Conservation (phyloP, 2,113 vertebrate genomes). For the Zootoca vivipara region DNA sequence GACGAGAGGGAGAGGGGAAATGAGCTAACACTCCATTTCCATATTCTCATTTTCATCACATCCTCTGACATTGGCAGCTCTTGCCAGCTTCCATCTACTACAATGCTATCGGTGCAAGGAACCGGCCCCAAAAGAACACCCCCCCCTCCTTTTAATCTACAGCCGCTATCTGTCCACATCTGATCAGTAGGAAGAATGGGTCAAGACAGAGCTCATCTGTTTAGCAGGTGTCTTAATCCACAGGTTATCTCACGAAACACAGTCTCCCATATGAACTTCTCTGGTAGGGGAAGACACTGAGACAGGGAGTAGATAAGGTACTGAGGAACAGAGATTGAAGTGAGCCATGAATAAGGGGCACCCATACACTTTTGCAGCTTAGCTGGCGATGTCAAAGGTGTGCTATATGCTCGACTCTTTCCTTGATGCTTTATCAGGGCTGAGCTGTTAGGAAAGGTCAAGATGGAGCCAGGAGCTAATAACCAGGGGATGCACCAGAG, state of each 20-base stretch:
- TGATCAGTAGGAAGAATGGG: not conserved
- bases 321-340: too few species aligned
- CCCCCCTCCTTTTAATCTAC: not conserved
- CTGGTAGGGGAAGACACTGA: not conserved
- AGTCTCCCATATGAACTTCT: not conserved
- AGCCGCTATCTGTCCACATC: fast-evolving
- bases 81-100: conserved; percentile 50
- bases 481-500: too few species aligned
- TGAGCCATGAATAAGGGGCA: too few species aligned
- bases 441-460: too few species aligned
- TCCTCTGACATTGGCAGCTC: conserved; percentile 39
- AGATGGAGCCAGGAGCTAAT: too few species aligned
- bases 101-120: conserved; percentile 52
- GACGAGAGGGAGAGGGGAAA: not conserved
- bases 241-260: not conserved
- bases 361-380: too few species aligned
- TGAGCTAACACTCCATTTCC: conserved; percentile 30
- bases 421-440: too few species aligned
- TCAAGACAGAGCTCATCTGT: not conserved
- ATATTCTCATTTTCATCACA: conserved; percentile 60
- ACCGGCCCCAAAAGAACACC: not conserved
- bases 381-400: too few species aligned
- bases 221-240: not conserved
- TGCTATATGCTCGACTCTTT: too few species aligned
- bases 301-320: too few species aligned